Percentiles rank a stretch among this genome's conserved stretches.
Conservation (phyloP, 2,797 vertebrate genomes). For the Pampus argenteus region DNA sequence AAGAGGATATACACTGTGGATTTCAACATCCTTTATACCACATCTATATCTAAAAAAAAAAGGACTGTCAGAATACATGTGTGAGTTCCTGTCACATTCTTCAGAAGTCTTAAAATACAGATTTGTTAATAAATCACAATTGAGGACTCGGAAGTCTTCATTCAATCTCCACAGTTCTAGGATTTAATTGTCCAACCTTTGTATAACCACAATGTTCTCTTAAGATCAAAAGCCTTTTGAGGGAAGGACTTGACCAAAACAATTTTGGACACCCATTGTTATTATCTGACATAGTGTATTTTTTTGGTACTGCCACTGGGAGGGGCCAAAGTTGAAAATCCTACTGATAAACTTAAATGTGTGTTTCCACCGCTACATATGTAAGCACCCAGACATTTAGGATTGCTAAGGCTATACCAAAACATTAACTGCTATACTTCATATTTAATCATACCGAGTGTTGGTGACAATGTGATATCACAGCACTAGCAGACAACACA, state of each 20-base stretch:
- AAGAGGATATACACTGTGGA: conserved; percentile 17
- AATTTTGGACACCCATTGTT: too few species aligned
- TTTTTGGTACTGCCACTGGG: too few species aligned
- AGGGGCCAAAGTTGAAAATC: background rate
- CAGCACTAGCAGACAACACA: background rate
- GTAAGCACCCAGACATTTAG: background rate
- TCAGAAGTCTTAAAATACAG: too few species aligned
- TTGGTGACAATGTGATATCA: background rate
- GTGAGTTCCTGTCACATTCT: background rate
- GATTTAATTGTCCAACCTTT: background rate
- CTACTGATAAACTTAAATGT: background rate
- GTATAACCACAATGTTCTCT: background rate
- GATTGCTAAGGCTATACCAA: background rate
- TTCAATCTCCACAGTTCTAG: background rate
- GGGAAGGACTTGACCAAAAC: too few species aligned
- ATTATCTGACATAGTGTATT: too few species aligned
- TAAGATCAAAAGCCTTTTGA: background rate
- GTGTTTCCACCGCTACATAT: background rate
- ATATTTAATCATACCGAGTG: background rate
- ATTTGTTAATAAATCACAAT: background rate
- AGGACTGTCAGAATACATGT: background rate
- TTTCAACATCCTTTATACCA: conserved; percentile 11
- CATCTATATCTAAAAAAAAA: conserved; percentile 31
- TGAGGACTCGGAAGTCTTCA: background rate
- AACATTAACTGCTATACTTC: background rate